Evolutionary conservation across 2,888 invertebrate genomes (phyloP).

Genomic region (Melanchra persicariae): DNA sequence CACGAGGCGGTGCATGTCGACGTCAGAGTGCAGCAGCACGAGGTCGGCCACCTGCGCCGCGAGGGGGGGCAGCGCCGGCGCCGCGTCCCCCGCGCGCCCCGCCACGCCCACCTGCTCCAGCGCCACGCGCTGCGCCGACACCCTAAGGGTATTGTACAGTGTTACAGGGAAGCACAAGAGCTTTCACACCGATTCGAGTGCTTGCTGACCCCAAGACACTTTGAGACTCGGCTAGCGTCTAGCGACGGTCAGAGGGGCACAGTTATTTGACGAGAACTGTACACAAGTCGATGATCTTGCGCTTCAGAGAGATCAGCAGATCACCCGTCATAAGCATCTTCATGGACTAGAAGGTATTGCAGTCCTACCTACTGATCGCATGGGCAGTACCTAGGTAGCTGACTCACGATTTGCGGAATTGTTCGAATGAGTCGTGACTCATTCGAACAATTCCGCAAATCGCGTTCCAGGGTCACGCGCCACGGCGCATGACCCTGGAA

Average conservation of each 20-base stretch:
- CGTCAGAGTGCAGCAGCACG: conserved; percentile 55
- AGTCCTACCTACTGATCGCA: too few species aligned
- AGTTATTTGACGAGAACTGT: not conserved
- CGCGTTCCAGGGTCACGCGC: too few species aligned
- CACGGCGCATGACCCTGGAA: too few species aligned
- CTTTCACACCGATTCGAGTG: too few species aligned
- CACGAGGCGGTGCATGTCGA: conserved; percentile 33
- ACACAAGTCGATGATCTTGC: not conserved
- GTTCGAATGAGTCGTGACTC: too few species aligned
- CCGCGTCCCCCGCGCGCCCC: conserved; percentile 53
- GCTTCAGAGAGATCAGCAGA: not conserved
- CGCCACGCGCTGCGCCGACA: conserved; percentile 49
- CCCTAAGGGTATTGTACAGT: conserved; percentile 47
- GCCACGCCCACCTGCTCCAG: conserved; percentile 41
- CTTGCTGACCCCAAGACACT: not conserved
- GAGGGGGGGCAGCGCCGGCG: not conserved
- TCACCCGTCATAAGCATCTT: not conserved
- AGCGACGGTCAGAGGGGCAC: too few species aligned
- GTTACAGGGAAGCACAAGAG: too few species aligned
- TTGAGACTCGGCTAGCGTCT: not conserved
- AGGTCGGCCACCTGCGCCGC: conserved; percentile 44
- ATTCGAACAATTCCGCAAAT: too few species aligned
- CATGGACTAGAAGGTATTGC: too few species aligned
- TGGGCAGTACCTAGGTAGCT: too few species aligned
- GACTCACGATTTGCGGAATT: too few species aligned